These are phyloP conservation scores for Pseudopipra pipra DNA, from an alignment of 2,113 vertebrate genomes.

Conservation along the genomic window DNA sequence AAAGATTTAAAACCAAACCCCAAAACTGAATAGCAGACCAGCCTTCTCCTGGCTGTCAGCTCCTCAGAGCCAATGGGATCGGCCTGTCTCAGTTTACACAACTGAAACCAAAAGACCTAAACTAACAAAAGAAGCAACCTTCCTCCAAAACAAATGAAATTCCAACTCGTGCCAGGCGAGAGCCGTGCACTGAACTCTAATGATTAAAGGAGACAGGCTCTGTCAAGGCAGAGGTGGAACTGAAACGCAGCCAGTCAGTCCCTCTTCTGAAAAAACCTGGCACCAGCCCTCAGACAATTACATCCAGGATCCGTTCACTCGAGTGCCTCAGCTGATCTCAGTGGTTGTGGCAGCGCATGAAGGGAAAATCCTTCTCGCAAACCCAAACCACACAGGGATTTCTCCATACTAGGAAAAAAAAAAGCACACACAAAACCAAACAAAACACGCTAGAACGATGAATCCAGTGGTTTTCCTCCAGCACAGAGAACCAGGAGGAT, in stretches of 20 bases:
- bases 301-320: conserved; percentile 41
- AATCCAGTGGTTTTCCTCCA: not conserved
- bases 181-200: conserved; percentile 58
- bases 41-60: not conserved
- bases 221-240: conserved; percentile 56
- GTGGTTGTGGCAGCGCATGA: conserved; percentile 59
- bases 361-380: conserved; percentile 56
- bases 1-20: not conserved
- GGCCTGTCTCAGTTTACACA: not conserved
- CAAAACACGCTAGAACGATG: not conserved
- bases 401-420: not conserved
- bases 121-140: conserved; percentile 47
- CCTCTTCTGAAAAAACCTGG: conserved; percentile 45
- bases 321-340: conserved; percentile 60
- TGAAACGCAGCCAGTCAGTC: conserved; percentile 33
- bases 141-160: conserved; percentile 47
- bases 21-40: not conserved
- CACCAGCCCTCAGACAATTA: conserved; percentile 57
- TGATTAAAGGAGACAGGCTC: conserved; percentile 65
- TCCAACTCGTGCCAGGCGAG: not conserved
- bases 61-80: not conserved
- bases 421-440: not conserved
- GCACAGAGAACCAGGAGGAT: not conserved
- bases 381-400: conserved; percentile 47
- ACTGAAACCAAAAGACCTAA: conserved; percentile 39